These are phyloP conservation scores for Stercorarius parasiticus DNA, from an alignment of 2,113 vertebrate genomes.

Conservation along the genomic window DNA sequence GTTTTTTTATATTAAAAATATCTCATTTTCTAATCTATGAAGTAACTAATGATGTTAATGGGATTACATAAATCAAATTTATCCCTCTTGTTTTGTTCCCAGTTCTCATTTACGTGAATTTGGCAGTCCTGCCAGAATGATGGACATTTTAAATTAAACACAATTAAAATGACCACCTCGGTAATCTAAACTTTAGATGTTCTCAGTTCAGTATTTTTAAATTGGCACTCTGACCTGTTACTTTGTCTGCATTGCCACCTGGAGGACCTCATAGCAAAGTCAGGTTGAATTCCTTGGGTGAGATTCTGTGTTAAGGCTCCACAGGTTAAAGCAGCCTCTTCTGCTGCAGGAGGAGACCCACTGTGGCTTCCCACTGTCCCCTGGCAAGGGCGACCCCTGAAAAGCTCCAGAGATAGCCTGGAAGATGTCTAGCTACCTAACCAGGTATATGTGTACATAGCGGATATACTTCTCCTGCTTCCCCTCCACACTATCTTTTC, in stretches of 20 bases:
- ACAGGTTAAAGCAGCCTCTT: neutral
- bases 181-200: neutral
- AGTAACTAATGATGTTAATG: neutral
- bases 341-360: neutral
- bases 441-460: neutral
- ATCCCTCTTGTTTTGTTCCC: neutral
- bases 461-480: neutral
- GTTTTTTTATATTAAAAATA: neutral
- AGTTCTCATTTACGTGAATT: neutral
- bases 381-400: neutral
- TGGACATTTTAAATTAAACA: neutral
- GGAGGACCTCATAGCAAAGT: slow-evolving; percentile 50
- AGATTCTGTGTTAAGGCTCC: neutral
- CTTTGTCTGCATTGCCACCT: slow-evolving; percentile 65
- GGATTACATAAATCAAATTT: neutral
- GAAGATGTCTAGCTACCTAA: neutral
- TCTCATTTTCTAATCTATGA: neutral
- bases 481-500: neutral
- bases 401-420: neutral
- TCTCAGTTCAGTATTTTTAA: neutral
- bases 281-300: neutral
- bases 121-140: neutral
- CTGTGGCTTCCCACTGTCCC: neutral
- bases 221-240: slow-evolving; percentile 9
- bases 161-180: neutral